phyloP scores from a whole-genome alignment of 2,797 vertebrate genomes.

The Clarias platycephalus region DNA sequence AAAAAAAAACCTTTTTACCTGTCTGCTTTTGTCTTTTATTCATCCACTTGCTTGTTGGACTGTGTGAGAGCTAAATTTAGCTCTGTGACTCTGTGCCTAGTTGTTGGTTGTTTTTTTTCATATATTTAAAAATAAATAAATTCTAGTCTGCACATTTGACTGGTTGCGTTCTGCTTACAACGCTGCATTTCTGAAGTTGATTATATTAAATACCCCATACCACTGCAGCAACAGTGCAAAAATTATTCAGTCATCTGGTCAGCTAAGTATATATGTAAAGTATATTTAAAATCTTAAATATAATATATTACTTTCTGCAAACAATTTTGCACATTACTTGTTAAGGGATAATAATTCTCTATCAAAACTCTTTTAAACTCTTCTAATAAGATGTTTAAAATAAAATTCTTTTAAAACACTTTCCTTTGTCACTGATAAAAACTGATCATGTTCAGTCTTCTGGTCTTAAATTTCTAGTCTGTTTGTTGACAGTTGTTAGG shows the following conservation, averaged over 20 bases:
- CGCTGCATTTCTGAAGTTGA: background rate
- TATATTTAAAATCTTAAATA: background rate
- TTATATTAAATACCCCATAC: too few species aligned
- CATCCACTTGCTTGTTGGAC: background rate
- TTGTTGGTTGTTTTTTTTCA: background rate
- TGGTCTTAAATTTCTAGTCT: background rate
- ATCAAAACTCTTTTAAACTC: background rate
- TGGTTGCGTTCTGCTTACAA: background rate
- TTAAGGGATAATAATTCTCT: background rate
- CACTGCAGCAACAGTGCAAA: background rate
- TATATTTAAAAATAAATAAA: background rate
- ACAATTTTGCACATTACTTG: background rate
- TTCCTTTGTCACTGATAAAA: background rate
- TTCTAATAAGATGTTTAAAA: constrained; percentile 12
- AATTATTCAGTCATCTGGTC: background rate
- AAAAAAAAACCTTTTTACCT: constrained; percentile 11
- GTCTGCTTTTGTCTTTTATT: constrained; percentile 18
- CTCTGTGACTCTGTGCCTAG: background rate
- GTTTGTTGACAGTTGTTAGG: background rate
- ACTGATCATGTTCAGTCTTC: background rate
- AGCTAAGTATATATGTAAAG: background rate
- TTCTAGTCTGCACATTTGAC: background rate
- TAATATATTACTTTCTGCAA: background rate
- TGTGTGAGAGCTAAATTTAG: background rate
- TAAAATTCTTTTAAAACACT: background rate